phyloP scores from a whole-genome alignment of 2,113 vertebrate species.

The Pterocles orientalis region DNA sequence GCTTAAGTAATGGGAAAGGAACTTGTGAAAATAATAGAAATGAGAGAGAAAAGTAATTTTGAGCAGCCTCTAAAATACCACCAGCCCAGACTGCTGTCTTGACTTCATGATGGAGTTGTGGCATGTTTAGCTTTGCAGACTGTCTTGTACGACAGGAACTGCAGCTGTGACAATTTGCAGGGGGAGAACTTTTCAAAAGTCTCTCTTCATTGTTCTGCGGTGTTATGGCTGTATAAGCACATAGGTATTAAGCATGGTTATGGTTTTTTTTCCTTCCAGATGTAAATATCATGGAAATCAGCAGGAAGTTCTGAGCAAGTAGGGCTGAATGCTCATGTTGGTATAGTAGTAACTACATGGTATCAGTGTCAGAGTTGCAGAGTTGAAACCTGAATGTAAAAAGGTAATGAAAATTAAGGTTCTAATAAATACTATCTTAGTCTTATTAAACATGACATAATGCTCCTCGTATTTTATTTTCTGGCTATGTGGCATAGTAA shows the following conservation, averaged over 20 bases:
- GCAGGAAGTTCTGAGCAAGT: neutral
- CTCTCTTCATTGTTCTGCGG: neutral
- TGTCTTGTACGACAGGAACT: neutral
- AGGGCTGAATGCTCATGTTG: neutral
- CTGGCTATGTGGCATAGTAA: neutral
- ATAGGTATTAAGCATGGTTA: neutral
- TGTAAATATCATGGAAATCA: neutral
- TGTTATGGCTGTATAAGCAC: neutral
- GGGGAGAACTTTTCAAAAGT: neutral
- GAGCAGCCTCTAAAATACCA: neutral
- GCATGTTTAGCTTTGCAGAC: neutral
- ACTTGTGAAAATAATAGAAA: conserved; percentile 46
- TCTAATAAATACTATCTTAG: neutral
- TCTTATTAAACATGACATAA: neutral
- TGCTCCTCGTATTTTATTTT: neutral
- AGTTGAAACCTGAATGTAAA: neutral
- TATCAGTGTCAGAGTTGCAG: neutral
- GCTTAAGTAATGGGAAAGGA: conserved; percentile 19
- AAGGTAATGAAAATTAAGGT: neutral
- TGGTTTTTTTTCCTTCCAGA: neutral
- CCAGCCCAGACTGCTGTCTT: neutral
- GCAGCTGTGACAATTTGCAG: neutral
- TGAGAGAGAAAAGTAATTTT: conserved; percentile 5
- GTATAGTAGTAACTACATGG: rapidly evolving
- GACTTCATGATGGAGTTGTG: neutral